Conservation (phyloP, 2,113 vertebrate genomes). For the Dasyornis broadbenti region DNA sequence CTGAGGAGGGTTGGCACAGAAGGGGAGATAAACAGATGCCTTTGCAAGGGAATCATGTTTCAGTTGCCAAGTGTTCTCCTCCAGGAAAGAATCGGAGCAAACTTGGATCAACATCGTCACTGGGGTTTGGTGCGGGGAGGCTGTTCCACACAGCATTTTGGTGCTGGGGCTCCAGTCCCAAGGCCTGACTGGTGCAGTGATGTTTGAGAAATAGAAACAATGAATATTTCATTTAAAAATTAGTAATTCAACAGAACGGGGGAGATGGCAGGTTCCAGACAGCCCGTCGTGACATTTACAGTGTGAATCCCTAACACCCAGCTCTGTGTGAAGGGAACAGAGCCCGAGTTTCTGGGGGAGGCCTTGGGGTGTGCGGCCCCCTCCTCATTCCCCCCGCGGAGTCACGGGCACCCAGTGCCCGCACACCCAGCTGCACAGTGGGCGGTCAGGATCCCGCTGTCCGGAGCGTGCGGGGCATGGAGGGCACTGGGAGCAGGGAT, state of each 20-base stretch:
- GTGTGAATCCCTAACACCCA: background rate
- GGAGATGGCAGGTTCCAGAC: background rate
- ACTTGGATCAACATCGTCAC: background rate
- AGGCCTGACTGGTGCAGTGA: background rate
- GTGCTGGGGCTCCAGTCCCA: background rate
- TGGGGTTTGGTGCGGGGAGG: background rate
- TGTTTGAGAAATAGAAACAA: conserved; percentile 17
- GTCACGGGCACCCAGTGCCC: background rate
- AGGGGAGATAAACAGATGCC: background rate
- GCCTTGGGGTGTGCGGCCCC: background rate
- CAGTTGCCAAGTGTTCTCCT: background rate
- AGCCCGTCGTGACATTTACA: background rate
- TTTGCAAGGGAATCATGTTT: background rate
- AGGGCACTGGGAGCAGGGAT: background rate
- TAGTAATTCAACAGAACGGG: conserved; percentile 13
- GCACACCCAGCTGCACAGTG: accelerated
- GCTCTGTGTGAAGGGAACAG: background rate
- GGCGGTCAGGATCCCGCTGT: accelerated
- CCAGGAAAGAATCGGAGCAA: background rate
- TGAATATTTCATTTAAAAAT: conserved; percentile 28
- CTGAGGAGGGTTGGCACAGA: background rate
- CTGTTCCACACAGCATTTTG: background rate
- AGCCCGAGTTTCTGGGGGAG: background rate
- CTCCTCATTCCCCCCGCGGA: background rate
- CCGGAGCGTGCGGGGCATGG: accelerated